These are phyloP conservation scores for Eupeodes latifasciatus DNA, from an alignment of 2,888 invertebrate genomes.

Conservation along the genomic window DNA sequence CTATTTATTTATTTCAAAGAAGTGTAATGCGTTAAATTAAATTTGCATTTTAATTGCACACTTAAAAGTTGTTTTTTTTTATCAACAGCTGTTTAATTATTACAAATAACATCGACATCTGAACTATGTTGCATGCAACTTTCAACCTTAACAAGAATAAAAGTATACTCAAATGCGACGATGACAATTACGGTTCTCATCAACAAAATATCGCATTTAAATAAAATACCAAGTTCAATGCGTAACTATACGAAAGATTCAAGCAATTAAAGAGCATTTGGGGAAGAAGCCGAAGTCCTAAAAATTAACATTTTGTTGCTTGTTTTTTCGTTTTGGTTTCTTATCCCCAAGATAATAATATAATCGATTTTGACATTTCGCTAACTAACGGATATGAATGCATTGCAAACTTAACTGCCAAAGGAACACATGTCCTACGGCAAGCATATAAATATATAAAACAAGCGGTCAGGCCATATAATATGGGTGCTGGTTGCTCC, in stretches of 20 bases:
- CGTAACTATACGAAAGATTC: slow-evolving; percentile 2
- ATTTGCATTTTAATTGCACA: slow-evolving; percentile 17
- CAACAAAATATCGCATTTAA: slow-evolving; percentile 15
- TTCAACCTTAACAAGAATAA: neutral
- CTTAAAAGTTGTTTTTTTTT: slow-evolving; percentile 56
- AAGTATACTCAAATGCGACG: neutral
- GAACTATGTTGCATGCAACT: slow-evolving; percentile 33
- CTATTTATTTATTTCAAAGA: neutral
- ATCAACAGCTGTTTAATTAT: slow-evolving; percentile 84
- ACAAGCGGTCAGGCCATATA: neutral
- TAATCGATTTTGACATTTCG: slow-evolving; percentile 75
- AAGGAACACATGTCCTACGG: slow-evolving; percentile 67
- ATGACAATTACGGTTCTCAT: slow-evolving; percentile 5
- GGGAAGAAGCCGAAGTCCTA: slow-evolving; percentile 2
- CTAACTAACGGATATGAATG: slow-evolving; percentile 35
- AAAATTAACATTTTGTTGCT: slow-evolving; percentile 42
- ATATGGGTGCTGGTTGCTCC: slow-evolving; percentile 29
- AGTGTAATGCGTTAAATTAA: neutral
- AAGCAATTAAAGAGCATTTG: slow-evolving; percentile 56
- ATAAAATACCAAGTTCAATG: slow-evolving; percentile 19
- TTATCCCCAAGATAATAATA: slow-evolving; percentile 17
- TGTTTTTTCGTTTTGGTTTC: neutral
- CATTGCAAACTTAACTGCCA: slow-evolving; percentile 46
- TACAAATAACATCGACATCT: slow-evolving; percentile 77
- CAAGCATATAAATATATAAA: neutral